A percentile compares a stretch with the other conserved stretches of the same genome.
Evolutionary conservation across 2,888 invertebrate genomes (phyloP).

Genomic region (Volucella inflata): DNA sequence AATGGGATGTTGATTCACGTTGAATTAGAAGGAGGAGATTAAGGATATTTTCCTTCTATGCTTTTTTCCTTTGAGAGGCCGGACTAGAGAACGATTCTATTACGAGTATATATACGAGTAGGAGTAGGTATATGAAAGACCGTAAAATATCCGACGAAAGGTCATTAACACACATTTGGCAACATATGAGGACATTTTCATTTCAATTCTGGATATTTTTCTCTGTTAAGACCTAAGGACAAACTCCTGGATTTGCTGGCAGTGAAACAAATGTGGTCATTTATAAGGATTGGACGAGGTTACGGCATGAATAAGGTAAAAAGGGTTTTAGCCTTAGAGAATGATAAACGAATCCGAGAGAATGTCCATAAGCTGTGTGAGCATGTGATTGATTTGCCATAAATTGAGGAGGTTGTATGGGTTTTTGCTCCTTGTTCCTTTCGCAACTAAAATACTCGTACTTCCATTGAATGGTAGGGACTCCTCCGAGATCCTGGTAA

Average conservation of each 20-base stretch:
- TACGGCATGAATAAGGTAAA: constrained; percentile 48
- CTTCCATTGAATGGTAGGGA: too few species aligned
- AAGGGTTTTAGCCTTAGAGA: constrained; percentile 35
- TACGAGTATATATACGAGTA: background rate
- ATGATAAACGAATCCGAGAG: constrained; percentile 32
- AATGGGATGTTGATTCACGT: constrained; percentile 64
- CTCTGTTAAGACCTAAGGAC: constrained; percentile 17
- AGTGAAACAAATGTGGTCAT: constrained; percentile 72
- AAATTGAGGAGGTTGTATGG: too few species aligned
- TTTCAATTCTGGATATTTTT: constrained; percentile 55
- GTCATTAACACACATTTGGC: constrained; percentile 74
- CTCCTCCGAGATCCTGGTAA: too few species aligned
- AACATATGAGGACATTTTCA: constrained; percentile 74
- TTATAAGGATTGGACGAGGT: constrained; percentile 66
- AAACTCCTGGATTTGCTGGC: constrained; percentile 58
- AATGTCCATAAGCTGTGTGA: too few species aligned
- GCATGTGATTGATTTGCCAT: too few species aligned
- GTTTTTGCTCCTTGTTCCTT: too few species aligned
- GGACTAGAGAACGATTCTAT: too few species aligned
- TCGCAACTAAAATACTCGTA: too few species aligned
- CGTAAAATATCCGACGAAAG: constrained; percentile 71
- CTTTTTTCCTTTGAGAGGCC: background rate
- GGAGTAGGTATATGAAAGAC: constrained; percentile 27
- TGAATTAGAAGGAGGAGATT: constrained; percentile 29
- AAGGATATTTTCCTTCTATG: background rate